A percentile compares a stretch with the other conserved stretches of the same genome.
Conservation (phyloP, 1,140 invertebrate species). For the Caenorhabditis inopinata region DNA sequence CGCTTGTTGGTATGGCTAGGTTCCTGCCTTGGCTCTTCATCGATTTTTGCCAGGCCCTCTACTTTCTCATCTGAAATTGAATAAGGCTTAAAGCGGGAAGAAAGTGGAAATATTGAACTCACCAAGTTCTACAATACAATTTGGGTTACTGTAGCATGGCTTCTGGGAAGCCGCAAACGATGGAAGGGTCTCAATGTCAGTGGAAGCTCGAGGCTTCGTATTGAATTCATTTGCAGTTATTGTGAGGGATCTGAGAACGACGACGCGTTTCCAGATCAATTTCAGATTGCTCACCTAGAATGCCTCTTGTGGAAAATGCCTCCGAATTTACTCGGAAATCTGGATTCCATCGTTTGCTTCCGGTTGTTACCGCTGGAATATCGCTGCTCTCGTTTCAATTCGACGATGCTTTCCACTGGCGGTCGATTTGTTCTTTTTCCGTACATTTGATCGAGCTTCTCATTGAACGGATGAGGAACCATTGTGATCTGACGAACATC, state of each 20-base stretch:
- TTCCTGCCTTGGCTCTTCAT: not conserved
- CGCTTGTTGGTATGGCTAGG: not conserved
- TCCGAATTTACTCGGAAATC: slow-evolving; percentile 6
- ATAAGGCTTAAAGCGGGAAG: not conserved
- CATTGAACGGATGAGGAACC: slow-evolving; percentile 38
- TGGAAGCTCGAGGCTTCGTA: not conserved
- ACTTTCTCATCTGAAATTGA: not conserved
- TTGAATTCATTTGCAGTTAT: not conserved
- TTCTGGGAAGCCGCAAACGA: not conserved
- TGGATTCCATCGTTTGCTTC: not conserved
- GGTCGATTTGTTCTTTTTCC: slow-evolving; percentile 5
- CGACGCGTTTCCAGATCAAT: too few relatives aligned
- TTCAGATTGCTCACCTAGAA: not conserved
- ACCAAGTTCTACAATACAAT: slow-evolving; percentile 20
- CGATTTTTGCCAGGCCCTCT: not conserved
- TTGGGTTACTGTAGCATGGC: slow-evolving; percentile 18
- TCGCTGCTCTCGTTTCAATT: slow-evolving; percentile 14
- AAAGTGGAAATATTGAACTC: not conserved
- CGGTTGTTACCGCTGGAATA: not conserved
- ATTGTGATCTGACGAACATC: slow-evolving; percentile 24
- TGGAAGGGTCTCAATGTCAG: not conserved
- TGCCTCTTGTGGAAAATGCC: slow-evolving; percentile 4
- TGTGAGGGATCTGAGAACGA: not conserved
- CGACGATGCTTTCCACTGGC: not conserved
- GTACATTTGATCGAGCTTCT: slow-evolving; percentile 27